phyloP scores from a whole-genome alignment of 2,797 vertebrate species.

The Caiman crocodilus region DNA sequence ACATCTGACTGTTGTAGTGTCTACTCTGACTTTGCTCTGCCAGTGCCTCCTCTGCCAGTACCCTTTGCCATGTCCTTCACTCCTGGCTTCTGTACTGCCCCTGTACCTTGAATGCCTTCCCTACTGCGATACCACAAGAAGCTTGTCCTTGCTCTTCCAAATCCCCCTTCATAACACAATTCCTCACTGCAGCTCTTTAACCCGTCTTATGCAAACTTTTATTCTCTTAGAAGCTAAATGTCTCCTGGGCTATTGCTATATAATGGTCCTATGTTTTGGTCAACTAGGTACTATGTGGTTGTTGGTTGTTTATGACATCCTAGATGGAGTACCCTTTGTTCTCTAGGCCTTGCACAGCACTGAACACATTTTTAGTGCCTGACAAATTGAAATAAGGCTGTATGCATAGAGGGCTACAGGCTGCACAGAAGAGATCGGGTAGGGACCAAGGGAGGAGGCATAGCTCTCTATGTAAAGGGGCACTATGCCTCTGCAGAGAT shows the following conservation, averaged over 20 bases:
- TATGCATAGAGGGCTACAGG: no score
- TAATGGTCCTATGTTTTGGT: neutral
- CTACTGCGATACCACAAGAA: neutral
- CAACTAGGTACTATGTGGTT: neutral
- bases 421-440: no score
- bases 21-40: constrained; percentile 30
- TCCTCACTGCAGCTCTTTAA: neutral
- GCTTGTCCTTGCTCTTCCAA: neutral
- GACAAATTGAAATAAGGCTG: neutral
- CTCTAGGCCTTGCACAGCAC: neutral
- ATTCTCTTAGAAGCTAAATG: neutral
- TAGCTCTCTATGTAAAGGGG: no score
- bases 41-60: neutral
- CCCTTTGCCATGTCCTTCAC: neutral
- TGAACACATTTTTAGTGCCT: neutral
- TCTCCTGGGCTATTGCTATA: neutral
- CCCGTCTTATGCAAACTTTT: neutral
- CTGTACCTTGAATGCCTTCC: neutral
- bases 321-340: accelerated
- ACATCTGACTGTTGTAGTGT: constrained; percentile 30
- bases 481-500: no score
- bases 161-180: neutral
- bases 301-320: neutral
- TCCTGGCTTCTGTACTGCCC: neutral
- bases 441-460: no score